Percentiles rank a stretch among this genome's conserved stretches.
These are phyloP conservation scores for Heterohyrax brucei DNA, from an alignment of 2,797 vertebrate species.

Conservation along the genomic window DNA sequence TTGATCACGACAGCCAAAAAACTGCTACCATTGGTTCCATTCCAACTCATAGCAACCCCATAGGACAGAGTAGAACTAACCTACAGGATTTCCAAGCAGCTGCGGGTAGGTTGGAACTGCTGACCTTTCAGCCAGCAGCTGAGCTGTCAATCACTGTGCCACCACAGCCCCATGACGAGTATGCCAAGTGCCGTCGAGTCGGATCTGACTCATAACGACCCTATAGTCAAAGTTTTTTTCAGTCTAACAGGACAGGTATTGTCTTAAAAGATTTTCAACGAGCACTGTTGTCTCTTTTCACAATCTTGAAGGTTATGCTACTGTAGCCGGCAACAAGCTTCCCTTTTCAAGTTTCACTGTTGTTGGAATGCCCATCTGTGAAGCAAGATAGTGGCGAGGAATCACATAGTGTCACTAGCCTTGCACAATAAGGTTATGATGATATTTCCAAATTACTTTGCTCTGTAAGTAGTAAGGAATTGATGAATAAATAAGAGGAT, in stretches of 20 bases:
- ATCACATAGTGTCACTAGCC: not conserved
- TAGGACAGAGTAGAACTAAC: too few species aligned
- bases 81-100: too few species aligned
- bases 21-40: too few species aligned
- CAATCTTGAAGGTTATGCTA: slow-evolving; percentile 17
- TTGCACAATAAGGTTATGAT: not conserved
- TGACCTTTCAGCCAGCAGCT: too few species aligned
- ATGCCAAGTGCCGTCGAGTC: not conserved
- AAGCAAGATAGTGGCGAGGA: slow-evolving; percentile 30
- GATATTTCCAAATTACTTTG: not conserved
- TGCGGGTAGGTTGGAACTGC: too few species aligned
- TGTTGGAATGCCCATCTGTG: not conserved
- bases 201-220: too few species aligned
- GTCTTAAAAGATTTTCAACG: not conserved
- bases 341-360: not conserved
- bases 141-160: too few species aligned
- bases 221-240: not conserved
- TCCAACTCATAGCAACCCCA: too few species aligned
- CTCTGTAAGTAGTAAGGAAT: slow-evolving; percentile 32
- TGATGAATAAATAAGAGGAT: slow-evolving; percentile 26
- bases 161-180: not conserved
- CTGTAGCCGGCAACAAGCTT: not conserved
- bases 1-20: not conserved
- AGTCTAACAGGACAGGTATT: not conserved
- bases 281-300: not conserved